These are phyloP conservation scores for Physella acuta DNA, from an alignment of 1,140 invertebrate genomes.

Conservation along the genomic window DNA sequence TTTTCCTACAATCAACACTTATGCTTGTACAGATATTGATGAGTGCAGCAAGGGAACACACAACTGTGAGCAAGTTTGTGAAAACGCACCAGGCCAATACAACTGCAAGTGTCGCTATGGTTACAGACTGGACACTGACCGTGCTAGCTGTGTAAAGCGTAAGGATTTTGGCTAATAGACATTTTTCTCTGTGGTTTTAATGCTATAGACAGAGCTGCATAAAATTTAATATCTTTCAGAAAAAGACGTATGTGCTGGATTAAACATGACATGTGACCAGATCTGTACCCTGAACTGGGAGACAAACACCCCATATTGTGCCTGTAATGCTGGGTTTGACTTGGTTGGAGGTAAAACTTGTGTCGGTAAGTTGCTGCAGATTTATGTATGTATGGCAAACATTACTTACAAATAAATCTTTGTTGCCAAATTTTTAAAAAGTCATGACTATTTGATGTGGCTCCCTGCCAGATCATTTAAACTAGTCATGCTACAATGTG, in stretches of 20 bases:
- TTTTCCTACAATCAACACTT: no score
- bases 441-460: no score
- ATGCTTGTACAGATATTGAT: constrained; percentile 11
- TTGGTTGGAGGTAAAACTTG: background rate
- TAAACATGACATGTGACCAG: background rate
- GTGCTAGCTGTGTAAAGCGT: constrained; percentile 9
- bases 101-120: constrained; percentile 11
- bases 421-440: no score
- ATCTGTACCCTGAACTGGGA: background rate
- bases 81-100: constrained; percentile 1
- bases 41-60: background rate
- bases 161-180: no score
- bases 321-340: constrained; percentile 2
- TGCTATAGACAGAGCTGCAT: no score
- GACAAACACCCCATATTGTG: background rate
- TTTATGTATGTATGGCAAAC: no score
- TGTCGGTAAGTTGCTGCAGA: constrained; percentile 11
- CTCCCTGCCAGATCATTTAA: no score
- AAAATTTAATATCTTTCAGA: background rate
- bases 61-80: constrained; percentile 13
- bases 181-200: no score
- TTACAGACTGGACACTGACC: background rate
- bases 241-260: constrained; percentile 4
- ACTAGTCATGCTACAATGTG: no score
- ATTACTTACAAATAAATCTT: no score